These are phyloP conservation scores for Hesperia comma DNA, from an alignment of 2,888 invertebrate genomes.

Conservation along the genomic window DNA sequence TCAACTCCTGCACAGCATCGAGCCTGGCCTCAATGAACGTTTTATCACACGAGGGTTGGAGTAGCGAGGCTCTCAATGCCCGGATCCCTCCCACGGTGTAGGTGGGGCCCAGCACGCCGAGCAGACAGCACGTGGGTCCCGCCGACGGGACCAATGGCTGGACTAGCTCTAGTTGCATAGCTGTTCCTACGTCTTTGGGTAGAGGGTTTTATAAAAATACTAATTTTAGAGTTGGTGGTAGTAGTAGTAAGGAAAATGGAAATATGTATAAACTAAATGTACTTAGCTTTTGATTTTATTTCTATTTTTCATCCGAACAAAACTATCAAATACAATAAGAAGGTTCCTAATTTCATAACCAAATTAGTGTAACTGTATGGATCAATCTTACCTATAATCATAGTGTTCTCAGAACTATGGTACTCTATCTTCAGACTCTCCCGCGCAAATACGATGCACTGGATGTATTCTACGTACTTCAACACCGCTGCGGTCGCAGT, in stretches of 20 bases:
- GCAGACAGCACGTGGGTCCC: conserved; percentile 71
- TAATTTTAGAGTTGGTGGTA: no score
- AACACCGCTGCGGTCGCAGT: conserved; percentile 93
- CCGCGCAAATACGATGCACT: conserved; percentile 89
- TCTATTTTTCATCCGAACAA: no score
- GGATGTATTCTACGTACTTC: conserved; percentile 92
- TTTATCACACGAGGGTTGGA: conserved; percentile 90
- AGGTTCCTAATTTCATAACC: no score
- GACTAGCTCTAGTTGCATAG: conserved; percentile 89
- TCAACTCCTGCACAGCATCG: conserved; percentile 90
- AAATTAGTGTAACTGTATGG: no score
- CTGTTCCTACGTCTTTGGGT: conserved; percentile 89
- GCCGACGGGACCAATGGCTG: conserved; percentile 78
- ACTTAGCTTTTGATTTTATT: no score
- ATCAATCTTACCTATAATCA: conserved; percentile 88
- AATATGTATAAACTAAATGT: no score
- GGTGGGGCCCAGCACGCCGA: conserved; percentile 74
- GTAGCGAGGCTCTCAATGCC: conserved; percentile 90
- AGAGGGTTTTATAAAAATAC: no score
- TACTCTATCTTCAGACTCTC: conserved; percentile 92
- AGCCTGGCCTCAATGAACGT: conserved; percentile 87
- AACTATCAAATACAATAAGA: no score
- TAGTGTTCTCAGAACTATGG: conserved; percentile 91
- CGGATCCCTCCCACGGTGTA: conserved; percentile 87
- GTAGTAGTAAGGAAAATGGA: no score